Base-by-base conservation (phyloP, 2,888 invertebrate genomes). In the Leucophenga maculata region DNA sequence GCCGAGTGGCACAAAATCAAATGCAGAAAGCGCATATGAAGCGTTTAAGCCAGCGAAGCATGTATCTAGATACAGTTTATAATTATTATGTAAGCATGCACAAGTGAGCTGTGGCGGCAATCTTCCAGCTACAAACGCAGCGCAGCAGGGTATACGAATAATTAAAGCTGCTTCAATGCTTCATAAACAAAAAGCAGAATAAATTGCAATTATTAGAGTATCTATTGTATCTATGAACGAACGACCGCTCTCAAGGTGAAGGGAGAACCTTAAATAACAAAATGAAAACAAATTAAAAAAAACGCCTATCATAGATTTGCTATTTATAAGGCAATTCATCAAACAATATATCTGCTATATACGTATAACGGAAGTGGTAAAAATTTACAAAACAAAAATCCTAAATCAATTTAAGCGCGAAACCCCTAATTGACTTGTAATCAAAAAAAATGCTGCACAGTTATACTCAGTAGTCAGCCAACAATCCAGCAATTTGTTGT, bases 51-150 rank as follows among this genome's bases (percentile, higher is more conserved):
- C 65, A 46, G n/a, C 75, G 69, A 70, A 72, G 6, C 18, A 52
- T 20, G 52, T 18, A 52, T 54, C 54, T 54, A 54, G 54, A 16
- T 57, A 14, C 22, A 57, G 13, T 76, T 77, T 74, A 75, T 80
- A 82, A 77, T 80, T 80, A 82, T 80, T 80, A 80, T 80, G 81
- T 80, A 84, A 80, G 80, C 84, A 84, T 83, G 84, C 84, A 78
- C 79, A 80, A 75, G 81, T 72, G 72, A 73, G 72, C 68, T 65
- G 31, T 39, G 16, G 75, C 71, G 67, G 69, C 57, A 75, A 75
- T 64, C 70, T 20, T 11, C 13, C 18, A 4, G 22, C 16, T 3
- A 39, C 11, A 60, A 60, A 71, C 74, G 73, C 80, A 76, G 73
- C 80, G 78, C 76, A 77, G 75, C 76, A 75, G 82, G 74, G 70